A percentile compares a stretch with the other conserved stretches of the same genome.
Evolutionary conservation across 2,797 vertebrate genomes (phyloP).

Genomic region (Danio tinwini): DNA sequence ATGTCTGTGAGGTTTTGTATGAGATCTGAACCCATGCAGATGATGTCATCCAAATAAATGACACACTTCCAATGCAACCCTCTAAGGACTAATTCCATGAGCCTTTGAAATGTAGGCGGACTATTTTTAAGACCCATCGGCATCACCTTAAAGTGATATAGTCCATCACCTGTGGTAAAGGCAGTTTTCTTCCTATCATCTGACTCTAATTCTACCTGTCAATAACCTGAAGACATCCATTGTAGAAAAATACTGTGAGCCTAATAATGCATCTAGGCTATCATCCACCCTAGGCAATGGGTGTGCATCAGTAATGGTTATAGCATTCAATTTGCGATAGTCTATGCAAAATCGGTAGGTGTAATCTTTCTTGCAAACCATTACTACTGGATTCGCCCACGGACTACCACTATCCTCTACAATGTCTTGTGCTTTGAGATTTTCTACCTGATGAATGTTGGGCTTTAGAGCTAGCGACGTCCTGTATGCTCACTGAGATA

Average conservation of each 20-base stretch:
- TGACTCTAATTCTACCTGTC: conserved; percentile 43
- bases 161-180: conserved; percentile 47
- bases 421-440: conserved; percentile 10
- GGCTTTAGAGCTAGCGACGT: background rate
- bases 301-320: conserved; percentile 32
- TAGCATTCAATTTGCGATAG: conserved; percentile 31
- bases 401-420: conserved; percentile 31
- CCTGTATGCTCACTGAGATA: background rate
- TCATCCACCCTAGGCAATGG: conserved; percentile 22
- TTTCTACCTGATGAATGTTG: conserved; percentile 25
- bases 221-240: conserved; percentile 48
- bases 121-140: conserved; percentile 51
- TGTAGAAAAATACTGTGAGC: conserved; percentile 36
- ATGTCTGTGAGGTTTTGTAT: conserved; percentile 48
- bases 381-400: conserved; percentile 33
- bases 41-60: conserved; percentile 46
- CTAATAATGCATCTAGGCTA: conserved; percentile 33
- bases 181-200: conserved; percentile 37
- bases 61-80: conserved; percentile 53
- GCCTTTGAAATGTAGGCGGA: conserved; percentile 46
- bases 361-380: conserved; percentile 29
- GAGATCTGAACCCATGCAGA: conserved; percentile 46
- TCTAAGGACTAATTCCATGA: conserved; percentile 53
- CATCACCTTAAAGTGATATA: conserved; percentile 53
- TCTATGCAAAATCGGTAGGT: conserved; percentile 27